Evolutionary conservation across 2,113 vertebrate genomes (phyloP), one percentile per base, ranked within the genome.

Genomic region (Danionella cerebrum): DNA sequence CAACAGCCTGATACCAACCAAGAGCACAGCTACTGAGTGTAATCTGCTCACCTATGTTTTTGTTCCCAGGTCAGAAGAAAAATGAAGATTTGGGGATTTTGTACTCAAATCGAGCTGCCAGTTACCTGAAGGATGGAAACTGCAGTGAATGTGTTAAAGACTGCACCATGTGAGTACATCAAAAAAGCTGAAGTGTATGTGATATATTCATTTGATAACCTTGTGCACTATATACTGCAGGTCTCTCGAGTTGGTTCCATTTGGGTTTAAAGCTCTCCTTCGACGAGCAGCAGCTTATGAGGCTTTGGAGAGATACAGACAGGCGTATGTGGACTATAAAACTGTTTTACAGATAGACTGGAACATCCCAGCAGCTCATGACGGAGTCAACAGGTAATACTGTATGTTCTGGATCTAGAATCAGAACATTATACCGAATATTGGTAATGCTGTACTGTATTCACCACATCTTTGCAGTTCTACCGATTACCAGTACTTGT

Each of bases 251-350:
- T 78, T 96, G 71, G 84, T 85, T 18, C 91, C 92, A 0, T 97
- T 92, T 41, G 84, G 86, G 0, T 78, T 96, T 19, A 97, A 97
- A 73, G 89, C 95, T 16, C 82, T 97, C 3, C 84, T 97, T 2
- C 85, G 95, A 13, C 89, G 94, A 0, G 95, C 93, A 0, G 81
- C 93, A 0, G 93, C 94, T 3, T 90, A 87, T 13, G 94, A 97
- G 71, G 92, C 92, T 0, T 64, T 94, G 78, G 94, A 97, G 87
- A 80, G 86, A 35, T 95, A 95, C 77, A 2, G 80, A 1, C 84
- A 73, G 79, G 94, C 94, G 5, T 98, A 96, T 1, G 85, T 95
- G 1, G 95, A 98, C 87, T 97, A 96, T 79, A 92, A 90, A 83
- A 97, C 92, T 0, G 89, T 75, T 2, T 82, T 95, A 78, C 93